These are phyloP conservation scores for Didymodactylos carnosus DNA, from an alignment of 2,888 invertebrate species.

Conservation along the genomic window DNA sequence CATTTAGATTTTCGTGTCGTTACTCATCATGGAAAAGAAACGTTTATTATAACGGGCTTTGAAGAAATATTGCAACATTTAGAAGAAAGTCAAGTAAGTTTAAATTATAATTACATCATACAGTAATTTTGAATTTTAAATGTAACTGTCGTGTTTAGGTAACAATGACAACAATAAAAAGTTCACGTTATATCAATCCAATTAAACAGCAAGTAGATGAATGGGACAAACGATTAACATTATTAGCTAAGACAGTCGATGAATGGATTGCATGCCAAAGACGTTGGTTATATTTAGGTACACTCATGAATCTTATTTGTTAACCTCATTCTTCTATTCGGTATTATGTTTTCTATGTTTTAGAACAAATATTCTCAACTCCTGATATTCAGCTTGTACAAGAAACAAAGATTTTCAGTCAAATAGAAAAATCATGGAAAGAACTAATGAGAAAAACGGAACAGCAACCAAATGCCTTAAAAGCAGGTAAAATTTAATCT, in stretches of 20 bases:
- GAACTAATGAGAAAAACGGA: slow-evolving; percentile 32
- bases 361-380: slow-evolving; percentile 33
- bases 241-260: slow-evolving; percentile 30
- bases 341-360: no score
- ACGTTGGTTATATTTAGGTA: slow-evolving; percentile 32
- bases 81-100: slow-evolving; percentile 32
- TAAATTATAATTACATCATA: no score
- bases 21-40: slow-evolving; percentile 25
- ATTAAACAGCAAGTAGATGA: slow-evolving; percentile 26
- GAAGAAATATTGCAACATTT: slow-evolving; percentile 32
- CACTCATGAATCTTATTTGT: no score
- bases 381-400: slow-evolving; percentile 32
- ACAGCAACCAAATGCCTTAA: slow-evolving; percentile 31
- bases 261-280: slow-evolving; percentile 34
- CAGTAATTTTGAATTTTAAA: background rate
- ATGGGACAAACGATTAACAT: slow-evolving; percentile 31
- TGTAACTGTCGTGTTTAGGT: background rate
- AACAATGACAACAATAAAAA: slow-evolving; percentile 13
- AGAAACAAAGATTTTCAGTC: slow-evolving; percentile 28
- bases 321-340: no score
- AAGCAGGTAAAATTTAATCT: no score
- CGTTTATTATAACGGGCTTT: slow-evolving; percentile 30
- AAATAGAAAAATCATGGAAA: slow-evolving; percentile 32
- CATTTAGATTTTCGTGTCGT: slow-evolving; percentile 30
- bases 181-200: slow-evolving; percentile 9